Evolutionary conservation across 64 coral and sea anemone genomes (phyloP).

Genomic region (Montipora capricornis): DNA sequence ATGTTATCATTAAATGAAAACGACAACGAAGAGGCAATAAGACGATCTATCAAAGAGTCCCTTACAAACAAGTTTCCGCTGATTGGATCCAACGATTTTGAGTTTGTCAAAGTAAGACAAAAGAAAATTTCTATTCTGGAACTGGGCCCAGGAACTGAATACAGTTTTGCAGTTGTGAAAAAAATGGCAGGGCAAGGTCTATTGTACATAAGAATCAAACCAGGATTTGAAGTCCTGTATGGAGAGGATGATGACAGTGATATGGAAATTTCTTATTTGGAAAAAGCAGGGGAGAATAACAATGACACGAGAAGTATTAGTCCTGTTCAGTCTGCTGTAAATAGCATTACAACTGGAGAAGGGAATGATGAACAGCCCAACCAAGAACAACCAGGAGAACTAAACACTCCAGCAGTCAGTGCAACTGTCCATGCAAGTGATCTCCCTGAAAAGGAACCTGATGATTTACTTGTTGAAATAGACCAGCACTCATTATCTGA

Average conservation of each 20-base stretch:
- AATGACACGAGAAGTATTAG: too few relatives aligned
- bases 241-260: not conserved
- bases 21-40: conserved; percentile 23
- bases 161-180: conserved; percentile 54
- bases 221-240: conserved; percentile 54
- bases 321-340: too few relatives aligned
- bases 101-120: conserved; percentile 66
- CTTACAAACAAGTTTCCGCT: conserved; percentile 43
- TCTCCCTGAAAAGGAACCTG: too few relatives aligned
- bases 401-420: too few relatives aligned
- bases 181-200: conserved; percentile 69
- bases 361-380: too few relatives aligned
- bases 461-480: too few relatives aligned
- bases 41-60: conserved; percentile 15
- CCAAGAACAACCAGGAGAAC: too few relatives aligned
- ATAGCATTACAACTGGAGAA: too few relatives aligned
- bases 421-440: too few relatives aligned
- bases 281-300: conserved; percentile 23
- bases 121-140: conserved; percentile 44
- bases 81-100: conserved; percentile 45
- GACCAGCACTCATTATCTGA: too few relatives aligned
- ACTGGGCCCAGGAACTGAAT: conserved; percentile 32
- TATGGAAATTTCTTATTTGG: not conserved
- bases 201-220: conserved; percentile 54
- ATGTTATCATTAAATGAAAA: conserved; percentile 7